A percentile compares a stretch with the other conserved stretches of the same genome.
phyloP scores from a whole-genome alignment of 1,140 invertebrate species.

The Lethocerus indicus region DNA sequence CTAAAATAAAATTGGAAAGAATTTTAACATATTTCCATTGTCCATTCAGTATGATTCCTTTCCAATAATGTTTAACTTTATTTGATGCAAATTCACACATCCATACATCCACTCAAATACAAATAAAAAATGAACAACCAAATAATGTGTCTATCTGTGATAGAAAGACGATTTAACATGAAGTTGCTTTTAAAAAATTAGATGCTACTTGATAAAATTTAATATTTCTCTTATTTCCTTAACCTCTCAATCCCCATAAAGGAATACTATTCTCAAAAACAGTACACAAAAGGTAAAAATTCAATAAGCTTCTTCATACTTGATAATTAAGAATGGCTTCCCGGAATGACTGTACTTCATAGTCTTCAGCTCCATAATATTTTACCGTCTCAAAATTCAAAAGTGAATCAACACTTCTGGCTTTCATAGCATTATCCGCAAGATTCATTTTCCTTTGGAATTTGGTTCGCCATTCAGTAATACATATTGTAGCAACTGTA shows the following conservation, averaged over 20 bases:
- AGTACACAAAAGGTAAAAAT: not conserved
- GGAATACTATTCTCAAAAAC: too few species aligned
- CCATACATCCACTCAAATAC: not conserved
- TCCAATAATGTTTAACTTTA: too few species aligned
- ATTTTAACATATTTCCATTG: too few species aligned
- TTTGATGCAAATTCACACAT: not conserved
- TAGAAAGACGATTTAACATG: too few species aligned
- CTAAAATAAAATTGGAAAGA: conserved; percentile 29
- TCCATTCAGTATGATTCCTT: too few species aligned
- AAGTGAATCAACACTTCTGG: conserved; percentile 88
- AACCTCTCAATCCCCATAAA: too few species aligned
- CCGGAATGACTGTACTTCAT: conserved; percentile 72
- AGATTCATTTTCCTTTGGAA: conserved; percentile 84
- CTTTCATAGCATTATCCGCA: conserved; percentile 77
- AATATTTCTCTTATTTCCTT: too few species aligned
- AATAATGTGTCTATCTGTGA: too few species aligned
- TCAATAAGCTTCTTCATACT: conserved; percentile 25
- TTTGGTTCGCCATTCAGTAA: conserved; percentile 94
- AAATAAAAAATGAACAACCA: not conserved
- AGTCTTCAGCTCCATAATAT: conserved; percentile 85
- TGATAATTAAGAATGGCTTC: conserved; percentile 69
- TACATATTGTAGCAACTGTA: conserved; percentile 60
- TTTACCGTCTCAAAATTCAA: conserved; percentile 97
- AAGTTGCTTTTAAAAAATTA: too few species aligned
- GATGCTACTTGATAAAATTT: too few species aligned